These are phyloP conservation scores for Gandaritis pyraliata DNA, from an alignment of 2,888 invertebrate genomes.

Conservation along the genomic window DNA sequence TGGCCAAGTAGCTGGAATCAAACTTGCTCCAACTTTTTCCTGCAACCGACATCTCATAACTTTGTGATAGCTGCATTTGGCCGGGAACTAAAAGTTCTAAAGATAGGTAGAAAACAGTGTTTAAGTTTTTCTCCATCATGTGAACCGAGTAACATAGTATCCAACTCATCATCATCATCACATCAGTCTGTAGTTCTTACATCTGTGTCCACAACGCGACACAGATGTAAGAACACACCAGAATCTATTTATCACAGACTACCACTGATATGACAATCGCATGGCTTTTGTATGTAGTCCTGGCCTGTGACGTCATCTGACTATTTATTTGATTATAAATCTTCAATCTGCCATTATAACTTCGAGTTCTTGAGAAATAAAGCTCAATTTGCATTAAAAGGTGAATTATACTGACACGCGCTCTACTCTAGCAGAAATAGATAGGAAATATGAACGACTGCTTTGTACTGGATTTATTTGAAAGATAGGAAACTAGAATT, in stretches of 20 bases:
- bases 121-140: background rate
- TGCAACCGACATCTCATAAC: conserved; percentile 23
- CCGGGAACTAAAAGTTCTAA: background rate
- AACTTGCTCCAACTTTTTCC: conserved; percentile 26
- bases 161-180: too few relatives aligned
- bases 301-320: too few relatives aligned
- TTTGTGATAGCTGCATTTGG: conserved; percentile 25
- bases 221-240: too few relatives aligned
- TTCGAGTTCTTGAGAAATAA: background rate
- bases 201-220: too few relatives aligned
- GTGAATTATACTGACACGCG: conserved; percentile 5
- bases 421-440: conserved; percentile 11
- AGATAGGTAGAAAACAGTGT: background rate
- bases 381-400: conserved; percentile 6
- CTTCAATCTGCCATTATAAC: too few relatives aligned
- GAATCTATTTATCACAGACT: too few relatives aligned
- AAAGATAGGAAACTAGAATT: conserved; percentile 5
- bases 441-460: conserved; percentile 22
- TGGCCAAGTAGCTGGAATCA: conserved; percentile 4
- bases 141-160: background rate
- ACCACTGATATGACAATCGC: too few relatives aligned
- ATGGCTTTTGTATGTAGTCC: too few relatives aligned
- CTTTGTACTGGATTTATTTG: conserved; percentile 21
- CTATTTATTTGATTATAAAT: too few relatives aligned
- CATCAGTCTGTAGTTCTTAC: too few relatives aligned